Evolutionary conservation across 2,888 invertebrate species (phyloP).

Genomic region (Meliscaeva auricollis): DNA sequence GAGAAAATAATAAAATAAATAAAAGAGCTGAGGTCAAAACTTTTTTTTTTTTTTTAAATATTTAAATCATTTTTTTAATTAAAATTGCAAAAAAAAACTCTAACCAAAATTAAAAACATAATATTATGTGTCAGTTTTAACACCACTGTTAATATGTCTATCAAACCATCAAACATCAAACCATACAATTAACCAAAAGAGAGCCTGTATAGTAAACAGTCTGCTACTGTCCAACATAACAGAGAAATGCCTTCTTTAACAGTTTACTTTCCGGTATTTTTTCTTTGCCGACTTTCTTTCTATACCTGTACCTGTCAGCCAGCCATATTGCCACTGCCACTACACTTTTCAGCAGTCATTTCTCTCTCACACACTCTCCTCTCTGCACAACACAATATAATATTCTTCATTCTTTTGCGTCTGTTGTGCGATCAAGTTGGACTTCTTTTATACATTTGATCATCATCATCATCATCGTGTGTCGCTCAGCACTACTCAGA

Average conservation of each 20-base stretch:
- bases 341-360: conserved; percentile 55
- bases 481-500: conserved; percentile 15
- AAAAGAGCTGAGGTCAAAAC: conserved; percentile 57
- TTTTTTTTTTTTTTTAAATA: no score
- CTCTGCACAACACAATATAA: not conserved
- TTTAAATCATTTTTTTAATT: not conserved
- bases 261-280: conserved; percentile 70
- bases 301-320: conserved; percentile 60
- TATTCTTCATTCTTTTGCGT: conserved; percentile 53
- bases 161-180: conserved; percentile 60
- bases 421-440: conserved; percentile 43
- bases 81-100: not conserved
- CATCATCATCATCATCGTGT: conserved; percentile 19
- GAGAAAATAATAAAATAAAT: no score
- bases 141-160: conserved; percentile 34
- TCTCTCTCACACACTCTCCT: conserved; percentile 61
- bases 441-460: conserved; percentile 27
- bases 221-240: conserved; percentile 35
- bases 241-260: conserved; percentile 71
- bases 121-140: conserved; percentile 51
- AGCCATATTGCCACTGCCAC: not conserved
- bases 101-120: not conserved
- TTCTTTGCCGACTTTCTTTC: conserved; percentile 29
- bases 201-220: conserved; percentile 11
- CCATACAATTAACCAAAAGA: conserved; percentile 23